These are phyloP conservation scores for Vespertilio murinus DNA, from an alignment of 2,797 vertebrate species.

Conservation along the genomic window DNA sequence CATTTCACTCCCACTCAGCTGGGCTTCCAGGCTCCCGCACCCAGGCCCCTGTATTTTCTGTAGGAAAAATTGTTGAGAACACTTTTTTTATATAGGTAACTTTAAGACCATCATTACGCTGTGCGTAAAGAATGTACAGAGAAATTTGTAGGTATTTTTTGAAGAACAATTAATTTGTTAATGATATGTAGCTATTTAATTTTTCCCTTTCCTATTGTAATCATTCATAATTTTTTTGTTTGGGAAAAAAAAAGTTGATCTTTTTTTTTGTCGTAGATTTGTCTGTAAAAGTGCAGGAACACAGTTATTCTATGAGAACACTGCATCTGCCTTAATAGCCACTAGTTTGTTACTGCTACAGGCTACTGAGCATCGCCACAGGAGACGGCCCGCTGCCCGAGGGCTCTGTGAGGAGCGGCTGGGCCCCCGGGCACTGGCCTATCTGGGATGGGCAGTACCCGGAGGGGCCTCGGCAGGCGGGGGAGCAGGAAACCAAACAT, in stretches of 20 bases:
- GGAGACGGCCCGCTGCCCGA: conserved; percentile 84
- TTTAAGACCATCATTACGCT: conserved; percentile 99
- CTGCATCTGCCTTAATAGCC: conserved; percentile 92
- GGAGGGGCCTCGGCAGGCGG: conserved; percentile 57
- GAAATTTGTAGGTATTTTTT: conserved; percentile 99
- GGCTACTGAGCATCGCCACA: conserved; percentile 90
- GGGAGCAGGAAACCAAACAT: conserved; percentile 62
- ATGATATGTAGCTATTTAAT: conserved; percentile 99
- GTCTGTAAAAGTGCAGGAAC: conserved; percentile 98
- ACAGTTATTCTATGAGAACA: conserved; percentile 94
- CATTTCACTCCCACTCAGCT: conserved; percentile 90
- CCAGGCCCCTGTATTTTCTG: conserved; percentile 92
- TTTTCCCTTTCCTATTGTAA: conserved; percentile 97
- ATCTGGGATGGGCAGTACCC: conserved; percentile 90
- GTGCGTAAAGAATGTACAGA: conserved; percentile 99
- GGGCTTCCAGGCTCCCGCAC: conserved; percentile 90
- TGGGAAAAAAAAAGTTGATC: conserved; percentile 99
- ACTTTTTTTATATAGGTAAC: conserved; percentile 97
- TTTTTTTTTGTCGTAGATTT: conserved; percentile 94
- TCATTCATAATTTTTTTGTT: conserved; percentile 89
- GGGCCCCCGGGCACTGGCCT: conserved; percentile 83
- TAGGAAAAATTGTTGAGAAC: conserved; percentile 92
- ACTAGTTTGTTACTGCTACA: conserved; percentile 92
- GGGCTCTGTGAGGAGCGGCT: conserved; percentile 84
- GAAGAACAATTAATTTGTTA: conserved; percentile 99